Evolutionary conservation across 2,888 invertebrate species (phyloP), one percentile per base, ranked within the genome.

Genomic region (Monoplex corrugatus): DNA sequence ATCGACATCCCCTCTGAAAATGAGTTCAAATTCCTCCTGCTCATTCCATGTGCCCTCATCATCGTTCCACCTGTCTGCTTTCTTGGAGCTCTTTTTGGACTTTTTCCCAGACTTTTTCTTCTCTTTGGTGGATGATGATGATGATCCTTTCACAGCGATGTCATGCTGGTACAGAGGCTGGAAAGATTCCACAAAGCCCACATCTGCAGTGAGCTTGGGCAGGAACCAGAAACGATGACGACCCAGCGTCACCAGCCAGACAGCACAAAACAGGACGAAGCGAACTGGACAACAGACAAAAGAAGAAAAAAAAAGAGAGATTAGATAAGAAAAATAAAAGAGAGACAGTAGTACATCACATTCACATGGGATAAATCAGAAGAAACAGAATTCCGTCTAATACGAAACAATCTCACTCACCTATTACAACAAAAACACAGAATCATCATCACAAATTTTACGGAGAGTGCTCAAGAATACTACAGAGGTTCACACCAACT

Each of bases 141-240:
- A 38, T 13, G 72, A 35, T 6, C 23, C 40, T 16, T 5, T 13
- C 32, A 38, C 10, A 32, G 43, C 63, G 32, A 43, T 35, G 40
- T 90, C 89, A 86, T 91, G 90, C 43, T 89, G 90, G 87, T 91
- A 91, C 28, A 91, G 87, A 35, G 99, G 99, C 98, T 98, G 98
- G 97, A 99, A 99, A 0, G 99, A 99, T 16, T 99, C 99, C 92
- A 99, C 98, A 97, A 99, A 99, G 88, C 99, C 99, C 45, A 99
- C 99, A 95, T 99, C 99, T 96, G 99, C 99, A 0, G 99, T 99
- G 80, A 99, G 97, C 96, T 99, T 99, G n/a, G 99, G 99, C 94
- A 99, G 97, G 92, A 99, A 97, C 99, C 99, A 99, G 92, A 99
- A 97, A 95, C 99, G 98, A 96, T 99, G 98, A 94, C 98, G 97